A percentile compares a stretch with the other conserved stretches of the same genome.
phyloP scores from a whole-genome alignment of 2,113 vertebrate species.

The Antennarius striatus region DNA sequence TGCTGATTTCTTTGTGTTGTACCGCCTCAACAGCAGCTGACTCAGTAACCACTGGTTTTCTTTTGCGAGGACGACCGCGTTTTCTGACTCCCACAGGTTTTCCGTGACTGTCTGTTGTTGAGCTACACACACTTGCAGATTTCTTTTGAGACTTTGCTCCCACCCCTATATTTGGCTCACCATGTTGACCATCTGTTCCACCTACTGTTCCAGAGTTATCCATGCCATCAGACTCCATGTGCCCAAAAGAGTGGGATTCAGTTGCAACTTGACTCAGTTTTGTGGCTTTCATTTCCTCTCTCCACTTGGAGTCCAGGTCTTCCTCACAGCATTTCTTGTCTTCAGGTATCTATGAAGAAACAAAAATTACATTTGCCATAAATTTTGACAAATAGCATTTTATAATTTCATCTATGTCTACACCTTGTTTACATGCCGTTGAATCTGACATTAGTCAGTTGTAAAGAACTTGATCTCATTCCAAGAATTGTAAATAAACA shows the following conservation, averaged over 20 bases:
- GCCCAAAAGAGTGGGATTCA: slow-evolving; percentile 19
- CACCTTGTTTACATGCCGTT: no score
- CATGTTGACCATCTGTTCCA: slow-evolving; percentile 1
- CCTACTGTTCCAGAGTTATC: slow-evolving; percentile 15
- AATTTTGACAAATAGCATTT: not conserved
- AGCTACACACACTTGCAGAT: slow-evolving; percentile 23
- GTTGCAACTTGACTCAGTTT: not conserved
- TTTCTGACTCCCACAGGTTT: slow-evolving; percentile 9
- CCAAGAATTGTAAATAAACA: no score
- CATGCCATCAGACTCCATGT: slow-evolving; percentile 7
- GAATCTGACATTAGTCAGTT: no score
- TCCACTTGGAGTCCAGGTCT: slow-evolving; percentile 16
- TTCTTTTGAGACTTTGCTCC: slow-evolving; percentile 17
- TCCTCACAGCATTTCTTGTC: slow-evolving; percentile 27
- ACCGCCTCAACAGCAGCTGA: not conserved
- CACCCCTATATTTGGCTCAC: slow-evolving; percentile 22
- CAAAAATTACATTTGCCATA: not conserved
- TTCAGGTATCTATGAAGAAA: slow-evolving; percentile 39
- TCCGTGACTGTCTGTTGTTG: slow-evolving; percentile 20
- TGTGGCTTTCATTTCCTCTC: slow-evolving; percentile 28
- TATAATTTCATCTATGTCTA: no score
- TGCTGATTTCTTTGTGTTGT: slow-evolving; percentile 40
- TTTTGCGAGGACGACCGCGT: slow-evolving; percentile 42
- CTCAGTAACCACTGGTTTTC: not conserved
- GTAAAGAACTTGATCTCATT: no score